Evolutionary conservation across 2,113 vertebrate species (phyloP).

Genomic region (Parotia lawesii): DNA sequence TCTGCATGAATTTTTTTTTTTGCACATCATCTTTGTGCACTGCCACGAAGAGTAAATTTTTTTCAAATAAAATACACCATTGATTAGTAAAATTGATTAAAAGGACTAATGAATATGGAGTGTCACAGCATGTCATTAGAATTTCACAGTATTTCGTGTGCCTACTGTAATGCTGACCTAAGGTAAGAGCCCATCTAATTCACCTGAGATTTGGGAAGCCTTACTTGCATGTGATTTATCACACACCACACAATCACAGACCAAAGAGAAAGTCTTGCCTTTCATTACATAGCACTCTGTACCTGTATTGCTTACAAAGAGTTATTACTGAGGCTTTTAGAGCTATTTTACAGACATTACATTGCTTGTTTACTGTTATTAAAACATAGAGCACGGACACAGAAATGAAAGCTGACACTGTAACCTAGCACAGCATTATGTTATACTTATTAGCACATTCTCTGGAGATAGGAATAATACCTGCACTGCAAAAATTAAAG

Average conservation of each 20-base stretch:
- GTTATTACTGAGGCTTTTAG: neutral
- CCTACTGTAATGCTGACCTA: neutral
- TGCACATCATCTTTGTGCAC: neutral
- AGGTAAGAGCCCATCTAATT: constrained; percentile 7
- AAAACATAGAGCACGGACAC: neutral
- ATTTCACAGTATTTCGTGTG: neutral
- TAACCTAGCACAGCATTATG: constrained; percentile 9
- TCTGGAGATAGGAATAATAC: neutral
- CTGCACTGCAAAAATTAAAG: neutral
- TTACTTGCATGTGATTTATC: constrained; percentile 39
- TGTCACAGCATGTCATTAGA: constrained; percentile 23
- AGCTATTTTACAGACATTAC: neutral
- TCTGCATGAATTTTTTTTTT: constrained; percentile 18
- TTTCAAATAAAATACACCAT: neutral
- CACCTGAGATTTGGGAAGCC: neutral
- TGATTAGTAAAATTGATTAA: constrained; percentile 1
- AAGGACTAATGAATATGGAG: constrained; percentile 40
- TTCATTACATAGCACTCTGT: neutral
- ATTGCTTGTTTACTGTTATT: neutral
- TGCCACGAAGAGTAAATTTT: neutral
- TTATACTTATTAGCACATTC: neutral
- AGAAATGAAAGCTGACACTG: neutral
- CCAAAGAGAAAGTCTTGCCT: neutral
- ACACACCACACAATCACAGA: neutral
- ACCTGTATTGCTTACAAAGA: neutral